Base-by-base conservation (phyloP, 1,140 invertebrate species). In the Conus betulinus region DNA sequence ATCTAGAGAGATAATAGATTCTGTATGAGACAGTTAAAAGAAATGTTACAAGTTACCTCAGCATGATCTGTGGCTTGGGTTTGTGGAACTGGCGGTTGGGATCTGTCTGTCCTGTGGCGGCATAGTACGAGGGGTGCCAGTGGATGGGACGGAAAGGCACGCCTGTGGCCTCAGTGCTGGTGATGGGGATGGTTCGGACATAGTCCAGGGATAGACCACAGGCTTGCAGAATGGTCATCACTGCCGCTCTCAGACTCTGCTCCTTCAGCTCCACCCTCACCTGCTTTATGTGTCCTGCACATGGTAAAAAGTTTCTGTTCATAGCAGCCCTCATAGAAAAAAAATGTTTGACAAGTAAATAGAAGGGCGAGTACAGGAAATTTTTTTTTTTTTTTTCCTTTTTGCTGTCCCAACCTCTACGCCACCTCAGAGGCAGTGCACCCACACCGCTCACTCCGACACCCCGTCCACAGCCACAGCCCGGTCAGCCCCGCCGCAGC, bases 141-240 rank as follows among this genome's bases (percentile, higher is more conserved):
- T 90, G 76, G 39, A 92, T 90, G 63, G 88, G 88, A 76, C 88
- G 88, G 55, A 84, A 78, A 23, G 87, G 55, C 84, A 51, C 53
- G 55, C 63, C 25, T 53, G 86, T 53, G 10, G 25, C 55, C 53
- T 71, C 84, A 15, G 20, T 39, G 3, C 71, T 55, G n/a, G 83
- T 81, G n/a, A 87, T 27, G 79, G 89, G 89, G 87, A 91, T 84
- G 7, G 51, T 90, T 74, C 90, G 90, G 5, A 91, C 71, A 84
- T 91, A 98, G 25, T 97, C 97, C 55, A 98, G 98, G 39, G 98
- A 97, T 74, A 98, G 96, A 94, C 97, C 97, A 95, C 98, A 98
- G 25, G 97, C 96, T 93, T 97, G 97, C 87, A 98, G 95, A 88
- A 98, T 97, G 88, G 96, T 97, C 11, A 97, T 95, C 76, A 98